phyloP scores from a whole-genome alignment of 2,888 invertebrate species.

The Scaptodrosophila latifasciaeformis region DNA sequence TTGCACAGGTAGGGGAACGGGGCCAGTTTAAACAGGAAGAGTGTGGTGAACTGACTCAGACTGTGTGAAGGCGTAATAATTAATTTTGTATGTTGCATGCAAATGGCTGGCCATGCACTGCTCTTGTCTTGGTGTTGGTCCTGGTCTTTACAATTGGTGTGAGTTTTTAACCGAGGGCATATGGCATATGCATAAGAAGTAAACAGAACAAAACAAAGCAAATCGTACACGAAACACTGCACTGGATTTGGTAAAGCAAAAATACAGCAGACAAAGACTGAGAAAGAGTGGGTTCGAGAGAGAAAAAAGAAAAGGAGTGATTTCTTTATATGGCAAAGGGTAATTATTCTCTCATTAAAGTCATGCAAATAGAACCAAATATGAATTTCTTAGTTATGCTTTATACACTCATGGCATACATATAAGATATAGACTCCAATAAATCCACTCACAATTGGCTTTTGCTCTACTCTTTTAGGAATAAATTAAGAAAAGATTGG shows the following conservation, averaged over 20 bases:
- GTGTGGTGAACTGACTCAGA: constrained; percentile 2
- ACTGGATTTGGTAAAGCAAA: neutral
- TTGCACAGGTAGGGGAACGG: constrained; percentile 8
- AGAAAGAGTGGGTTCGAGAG: too few relatives aligned
- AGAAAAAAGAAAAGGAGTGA: too few relatives aligned
- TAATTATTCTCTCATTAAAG: too few relatives aligned
- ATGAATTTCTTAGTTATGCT: too few relatives aligned
- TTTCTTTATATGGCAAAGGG: too few relatives aligned
- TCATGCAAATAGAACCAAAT: too few relatives aligned
- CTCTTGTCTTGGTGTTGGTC: constrained; percentile 3
- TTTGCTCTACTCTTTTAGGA: too few relatives aligned
- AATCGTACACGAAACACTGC: constrained; percentile 21
- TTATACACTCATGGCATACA: too few relatives aligned
- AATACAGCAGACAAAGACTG: too few relatives aligned
- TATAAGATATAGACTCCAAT: too few relatives aligned
- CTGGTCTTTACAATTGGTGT: neutral
- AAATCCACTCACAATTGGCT: too few relatives aligned
- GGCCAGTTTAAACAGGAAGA: neutral
- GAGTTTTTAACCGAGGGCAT: constrained; percentile 29
- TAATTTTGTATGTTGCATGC: constrained; percentile 71
- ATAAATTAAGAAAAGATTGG: too few relatives aligned
- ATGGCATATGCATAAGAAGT: constrained; percentile 57
- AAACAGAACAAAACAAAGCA: constrained; percentile 46
- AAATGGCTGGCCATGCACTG: constrained; percentile 54
- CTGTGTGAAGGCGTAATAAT: constrained; percentile 61